A percentile compares a stretch with the other conserved stretches of the same genome.
These are phyloP conservation scores for Crenichthys baileyi DNA, from an alignment of 2,797 vertebrate genomes.

Conservation along the genomic window DNA sequence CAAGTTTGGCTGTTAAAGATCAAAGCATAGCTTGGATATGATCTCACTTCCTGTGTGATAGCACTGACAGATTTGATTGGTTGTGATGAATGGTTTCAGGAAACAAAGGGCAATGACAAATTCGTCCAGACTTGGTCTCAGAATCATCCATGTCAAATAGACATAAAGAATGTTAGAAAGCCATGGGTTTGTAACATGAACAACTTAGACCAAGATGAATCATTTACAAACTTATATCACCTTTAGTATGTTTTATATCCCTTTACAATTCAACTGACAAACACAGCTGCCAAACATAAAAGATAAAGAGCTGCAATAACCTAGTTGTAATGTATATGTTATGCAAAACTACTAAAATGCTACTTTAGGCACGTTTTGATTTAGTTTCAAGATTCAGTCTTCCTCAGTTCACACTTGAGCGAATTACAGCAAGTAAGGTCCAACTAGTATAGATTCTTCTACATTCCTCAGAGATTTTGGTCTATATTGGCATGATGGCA, in stretches of 20 bases:
- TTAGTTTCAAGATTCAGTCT: background rate
- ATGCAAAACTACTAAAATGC: background rate
- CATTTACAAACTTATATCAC: background rate
- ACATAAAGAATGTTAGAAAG: background rate
- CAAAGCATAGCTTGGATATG: background rate
- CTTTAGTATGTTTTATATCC: background rate
- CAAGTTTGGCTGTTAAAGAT: background rate
- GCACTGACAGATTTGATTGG: background rate
- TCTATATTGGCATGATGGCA: background rate
- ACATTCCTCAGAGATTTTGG: background rate
- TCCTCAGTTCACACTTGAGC: background rate
- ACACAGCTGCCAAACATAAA: background rate
- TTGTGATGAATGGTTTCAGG: background rate
- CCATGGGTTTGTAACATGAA: background rate
- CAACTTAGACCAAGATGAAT: background rate
- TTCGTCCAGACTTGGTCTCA: too few relatives aligned
- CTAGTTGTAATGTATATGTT: background rate
- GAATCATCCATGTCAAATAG: background rate
- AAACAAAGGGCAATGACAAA: background rate
- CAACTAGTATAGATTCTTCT: background rate
- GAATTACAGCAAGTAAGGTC: background rate
- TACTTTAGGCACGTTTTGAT: background rate
- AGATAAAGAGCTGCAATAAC: background rate
- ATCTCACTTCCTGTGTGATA: conserved; percentile 3
- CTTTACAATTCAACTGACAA: background rate